A percentile compares a stretch with the other conserved stretches of the same genome.
Conservation (phyloP, 2,888 invertebrate species). For the Drosophila pegasa region DNA sequence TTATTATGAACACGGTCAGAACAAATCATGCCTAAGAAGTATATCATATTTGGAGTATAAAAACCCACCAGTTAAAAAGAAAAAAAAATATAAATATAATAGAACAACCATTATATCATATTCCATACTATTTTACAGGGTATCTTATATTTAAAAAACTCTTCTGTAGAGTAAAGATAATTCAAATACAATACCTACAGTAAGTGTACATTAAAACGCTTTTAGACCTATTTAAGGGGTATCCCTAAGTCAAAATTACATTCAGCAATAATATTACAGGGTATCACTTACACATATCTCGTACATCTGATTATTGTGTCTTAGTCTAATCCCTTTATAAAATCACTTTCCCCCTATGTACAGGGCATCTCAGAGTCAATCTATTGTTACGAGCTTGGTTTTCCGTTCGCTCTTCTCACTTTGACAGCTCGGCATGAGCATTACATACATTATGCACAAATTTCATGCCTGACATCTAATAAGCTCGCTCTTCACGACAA, state of each 20-base stretch:
- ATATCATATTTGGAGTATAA: too few relatives aligned
- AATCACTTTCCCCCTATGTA: too few relatives aligned
- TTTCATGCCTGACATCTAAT: conserved; percentile 38
- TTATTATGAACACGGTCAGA: too few relatives aligned
- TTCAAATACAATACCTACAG: too few relatives aligned
- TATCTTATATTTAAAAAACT: neutral
- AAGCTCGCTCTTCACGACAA: conserved; percentile 33
- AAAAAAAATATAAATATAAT: too few relatives aligned
- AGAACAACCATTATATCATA: too few relatives aligned
- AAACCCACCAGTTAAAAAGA: too few relatives aligned
- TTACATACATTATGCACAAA: conserved; percentile 37
- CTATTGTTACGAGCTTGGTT: neutral
- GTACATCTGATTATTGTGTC: neutral
- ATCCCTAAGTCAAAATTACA: neutral
- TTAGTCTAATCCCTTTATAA: neutral
- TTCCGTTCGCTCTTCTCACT: conserved; percentile 5
- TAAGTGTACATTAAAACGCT: too few relatives aligned
- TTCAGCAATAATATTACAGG: neutral
- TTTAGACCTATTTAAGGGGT: neutral
- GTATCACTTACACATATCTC: neutral
- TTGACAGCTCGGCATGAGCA: conserved; percentile 17
- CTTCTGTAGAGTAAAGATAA: too few relatives aligned
- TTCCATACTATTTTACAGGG: too few relatives aligned
- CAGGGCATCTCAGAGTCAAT: neutral
- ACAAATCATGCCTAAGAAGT: too few relatives aligned